Percentiles rank a stretch among this genome's conserved stretches.
These are phyloP conservation scores for Actinia equina DNA, from an alignment of 64 coral and sea anemone genomes.

Conservation along the genomic window DNA sequence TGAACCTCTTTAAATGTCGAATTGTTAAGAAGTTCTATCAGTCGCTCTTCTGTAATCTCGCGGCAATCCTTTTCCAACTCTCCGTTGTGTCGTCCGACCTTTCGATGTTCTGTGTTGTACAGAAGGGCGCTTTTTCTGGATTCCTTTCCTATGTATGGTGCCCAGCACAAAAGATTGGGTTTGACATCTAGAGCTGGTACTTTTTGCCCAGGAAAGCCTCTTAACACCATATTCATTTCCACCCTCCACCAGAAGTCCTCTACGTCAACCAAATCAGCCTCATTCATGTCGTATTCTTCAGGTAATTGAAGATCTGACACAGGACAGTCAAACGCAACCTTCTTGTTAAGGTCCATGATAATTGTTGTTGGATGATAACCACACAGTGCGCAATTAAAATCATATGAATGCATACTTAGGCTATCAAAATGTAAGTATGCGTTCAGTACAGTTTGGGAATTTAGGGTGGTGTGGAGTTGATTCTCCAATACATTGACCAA, in stretches of 20 bases:
- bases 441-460: slow-evolving; percentile 28
- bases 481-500: slow-evolving; percentile 21
- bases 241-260: slow-evolving; percentile 41
- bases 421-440: slow-evolving; percentile 59
- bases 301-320: slow-evolving; percentile 3
- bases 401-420: slow-evolving; percentile 24
- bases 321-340: slow-evolving; percentile 36
- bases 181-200: slow-evolving; percentile 7
- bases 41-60: slow-evolving; percentile 53
- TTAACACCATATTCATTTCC: slow-evolving; percentile 24
- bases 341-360: slow-evolving; percentile 52
- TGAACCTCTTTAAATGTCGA: slow-evolving; percentile 16
- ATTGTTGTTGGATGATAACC: slow-evolving; percentile 36
- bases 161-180: slow-evolving; percentile 45
- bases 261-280: slow-evolving; percentile 9
- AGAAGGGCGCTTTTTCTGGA: slow-evolving; percentile 20
- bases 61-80: slow-evolving; percentile 45
- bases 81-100: slow-evolving; percentile 8
- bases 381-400: slow-evolving; percentile 50
- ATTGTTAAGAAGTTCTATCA: slow-evolving; percentile 48
- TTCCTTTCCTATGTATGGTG: slow-evolving; percentile 35
- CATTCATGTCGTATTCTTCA: not conserved
- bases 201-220: slow-evolving; percentile 12
- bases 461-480: not conserved
- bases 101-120: slow-evolving; percentile 56